These are phyloP conservation scores for Opisthocomus hoazin DNA, from an alignment of 2,113 vertebrate genomes.

Conservation along the genomic window DNA sequence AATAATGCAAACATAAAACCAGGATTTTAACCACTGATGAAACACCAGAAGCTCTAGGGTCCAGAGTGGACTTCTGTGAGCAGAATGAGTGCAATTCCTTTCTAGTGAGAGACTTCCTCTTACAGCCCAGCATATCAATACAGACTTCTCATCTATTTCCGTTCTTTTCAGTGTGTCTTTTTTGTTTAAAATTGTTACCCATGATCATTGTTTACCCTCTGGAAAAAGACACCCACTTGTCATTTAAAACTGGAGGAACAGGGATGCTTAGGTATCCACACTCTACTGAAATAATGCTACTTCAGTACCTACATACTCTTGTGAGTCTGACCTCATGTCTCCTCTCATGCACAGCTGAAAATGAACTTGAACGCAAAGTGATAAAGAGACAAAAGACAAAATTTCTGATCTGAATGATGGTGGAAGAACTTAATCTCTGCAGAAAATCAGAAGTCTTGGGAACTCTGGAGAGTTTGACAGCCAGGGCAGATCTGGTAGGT, in stretches of 20 bases:
- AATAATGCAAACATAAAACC: not conserved
- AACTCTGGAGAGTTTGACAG: not conserved
- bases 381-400: not conserved
- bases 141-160: fast-evolving
- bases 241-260: not conserved
- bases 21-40: not conserved
- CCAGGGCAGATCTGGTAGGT: not conserved
- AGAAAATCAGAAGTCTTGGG: not conserved
- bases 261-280: not conserved
- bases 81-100: not conserved
- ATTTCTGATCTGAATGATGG: not conserved
- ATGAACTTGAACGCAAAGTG: not conserved
- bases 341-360: not conserved
- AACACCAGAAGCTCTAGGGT: not conserved
- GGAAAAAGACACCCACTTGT: not conserved
- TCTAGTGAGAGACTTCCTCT: not conserved
- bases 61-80: not conserved
- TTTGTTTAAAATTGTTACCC: not conserved
- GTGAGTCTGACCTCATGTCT: not conserved
- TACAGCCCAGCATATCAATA: not conserved
- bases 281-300: not conserved
- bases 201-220: fast-evolving
- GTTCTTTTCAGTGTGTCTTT: not conserved
- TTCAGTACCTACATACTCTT: not conserved
- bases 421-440: not conserved